Evolutionary conservation across 2,888 invertebrate genomes (phyloP), one percentile per base, ranked within the genome.

Genomic region (Mimas tiliae): DNA sequence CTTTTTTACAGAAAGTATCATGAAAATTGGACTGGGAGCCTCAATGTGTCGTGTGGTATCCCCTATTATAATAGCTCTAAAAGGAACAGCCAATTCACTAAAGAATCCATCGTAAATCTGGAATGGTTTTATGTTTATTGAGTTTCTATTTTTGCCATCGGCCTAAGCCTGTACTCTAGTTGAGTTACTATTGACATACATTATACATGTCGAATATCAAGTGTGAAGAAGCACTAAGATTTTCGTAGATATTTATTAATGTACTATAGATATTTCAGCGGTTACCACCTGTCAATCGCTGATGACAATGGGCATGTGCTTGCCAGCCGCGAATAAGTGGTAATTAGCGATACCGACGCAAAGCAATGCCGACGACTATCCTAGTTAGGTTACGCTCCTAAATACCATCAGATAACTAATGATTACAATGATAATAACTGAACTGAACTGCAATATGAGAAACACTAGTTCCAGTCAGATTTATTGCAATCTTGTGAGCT

Each of bases 51-150:
- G 45, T 12, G 14, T 33, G 33, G 27, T 4, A 27, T 27, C 4
- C 27, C 27, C 27, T 3, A 27, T 27, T 27, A 4, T 27, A 27
- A 27, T 33, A 53, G 53, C 34, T 33, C 33, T 53, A 53, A 33
- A 52, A 53, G 16, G 34, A 55, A 55, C 16, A 33, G 16, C 55
- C 55, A 55, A 55, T 55, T 55, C 55, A 33, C 38, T 51, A 51
- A 51, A 16, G 16, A 16, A 55, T 34, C 55, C 38, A 38, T 55
- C 55, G 55, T 55, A 55, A 55, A 55, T 55, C 38, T 11, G 7
- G 16, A 16, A 55, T 55, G 16, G 55, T 55, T 55, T 55, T 55
- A 55, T 55, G 55, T 55, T 38, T 34, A 55, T 38, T 11, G 16
- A 34, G 38, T 55, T 55, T 55, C 38, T 55, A 55, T 55, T 55